These are phyloP conservation scores for Tyto alba DNA, from an alignment of 2,113 vertebrate species.

Conservation along the genomic window DNA sequence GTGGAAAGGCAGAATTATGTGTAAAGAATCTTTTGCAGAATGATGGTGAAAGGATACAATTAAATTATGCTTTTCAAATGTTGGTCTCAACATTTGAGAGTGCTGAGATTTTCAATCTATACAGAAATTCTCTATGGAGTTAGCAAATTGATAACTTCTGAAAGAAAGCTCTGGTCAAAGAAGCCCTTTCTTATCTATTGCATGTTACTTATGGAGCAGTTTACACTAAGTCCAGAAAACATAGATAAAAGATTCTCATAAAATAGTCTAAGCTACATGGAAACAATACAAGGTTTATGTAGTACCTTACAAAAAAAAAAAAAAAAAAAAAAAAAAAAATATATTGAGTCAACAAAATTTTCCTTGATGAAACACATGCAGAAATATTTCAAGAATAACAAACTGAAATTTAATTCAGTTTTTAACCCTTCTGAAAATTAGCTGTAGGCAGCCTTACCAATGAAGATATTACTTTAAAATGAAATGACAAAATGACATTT, in stretches of 20 bases:
- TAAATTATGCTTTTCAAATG: constrained; percentile 15
- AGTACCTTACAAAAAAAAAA: not conserved
- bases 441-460: not conserved
- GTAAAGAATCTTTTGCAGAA: constrained; percentile 34
- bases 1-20: not conserved
- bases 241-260: not conserved
- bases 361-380: not conserved
- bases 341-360: not conserved
- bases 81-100: not conserved
- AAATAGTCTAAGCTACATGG: not conserved
- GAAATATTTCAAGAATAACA: not conserved
- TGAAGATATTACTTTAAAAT: not conserved
- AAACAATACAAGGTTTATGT: not conserved
- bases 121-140: constrained; percentile 18
- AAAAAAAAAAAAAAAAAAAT: not conserved
- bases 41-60: constrained; percentile 38
- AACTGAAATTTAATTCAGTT: not conserved
- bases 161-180: constrained; percentile 33
- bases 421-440: not conserved
- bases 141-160: constrained; percentile 19
- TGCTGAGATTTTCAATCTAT: constrained; percentile 59
- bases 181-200: constrained; percentile 20
- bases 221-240: not conserved
- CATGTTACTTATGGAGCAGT: not conserved
- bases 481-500: not conserved